Conservation (phyloP, 1,140 invertebrate species). For the Thereuonema tuberculata region DNA sequence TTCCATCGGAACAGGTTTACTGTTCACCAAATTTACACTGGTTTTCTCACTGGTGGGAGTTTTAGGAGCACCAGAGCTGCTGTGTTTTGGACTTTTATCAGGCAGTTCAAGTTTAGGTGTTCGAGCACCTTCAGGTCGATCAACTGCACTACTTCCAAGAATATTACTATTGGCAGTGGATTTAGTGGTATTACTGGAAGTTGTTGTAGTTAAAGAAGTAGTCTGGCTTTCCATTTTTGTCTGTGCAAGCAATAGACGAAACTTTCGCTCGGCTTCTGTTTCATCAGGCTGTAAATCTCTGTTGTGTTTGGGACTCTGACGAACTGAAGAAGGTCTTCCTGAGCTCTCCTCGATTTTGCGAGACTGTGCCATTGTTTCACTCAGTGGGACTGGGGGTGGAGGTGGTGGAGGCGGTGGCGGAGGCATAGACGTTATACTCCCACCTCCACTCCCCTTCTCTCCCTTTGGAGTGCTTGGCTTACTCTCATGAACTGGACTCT, state of each 20-base stretch:
- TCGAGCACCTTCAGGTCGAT: background rate
- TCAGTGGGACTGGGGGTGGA: background rate
- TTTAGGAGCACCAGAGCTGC: background rate
- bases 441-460: background rate
- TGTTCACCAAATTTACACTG: background rate
- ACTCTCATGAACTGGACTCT: constrained; percentile 3
- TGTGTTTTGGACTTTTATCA: background rate
- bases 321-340: background rate
- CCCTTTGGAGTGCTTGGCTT: constrained; percentile 1
- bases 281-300: background rate
- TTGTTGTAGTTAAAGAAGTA: background rate
- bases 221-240: background rate
- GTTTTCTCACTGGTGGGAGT: background rate
- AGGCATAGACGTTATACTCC: background rate
- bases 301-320: background rate
- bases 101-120: background rate
- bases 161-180: background rate
- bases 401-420: constrained; percentile 9
- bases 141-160: background rate
- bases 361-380: background rate
- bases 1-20: background rate
- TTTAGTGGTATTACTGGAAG: background rate
- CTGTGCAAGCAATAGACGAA: background rate
- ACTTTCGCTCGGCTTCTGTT: constrained; percentile 4
- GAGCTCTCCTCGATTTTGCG: background rate